Percentiles rank a stretch among this genome's conserved stretches.
phyloP scores from a whole-genome alignment of 37 sponge, comb jelly and placozoan species.

The Halisarca cf. caerulea region DNA sequence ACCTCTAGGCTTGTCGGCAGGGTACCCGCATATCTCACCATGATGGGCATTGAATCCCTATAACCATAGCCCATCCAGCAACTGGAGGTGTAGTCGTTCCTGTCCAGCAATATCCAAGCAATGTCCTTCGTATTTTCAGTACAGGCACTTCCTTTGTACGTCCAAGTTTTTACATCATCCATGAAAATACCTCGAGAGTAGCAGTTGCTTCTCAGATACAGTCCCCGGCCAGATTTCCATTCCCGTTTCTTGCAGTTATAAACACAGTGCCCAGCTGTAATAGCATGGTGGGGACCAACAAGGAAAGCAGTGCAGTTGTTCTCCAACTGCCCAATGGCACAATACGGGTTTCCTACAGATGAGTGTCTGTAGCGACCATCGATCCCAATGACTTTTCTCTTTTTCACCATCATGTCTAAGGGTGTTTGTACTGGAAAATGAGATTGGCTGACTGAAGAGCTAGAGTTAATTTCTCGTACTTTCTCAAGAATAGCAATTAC shows the following conservation, averaged over 20 bases:
- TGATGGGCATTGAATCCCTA: conserved; percentile 6
- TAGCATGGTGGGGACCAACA: conserved; percentile 24
- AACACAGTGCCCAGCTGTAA: conserved; percentile 20
- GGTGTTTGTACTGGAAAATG: background rate
- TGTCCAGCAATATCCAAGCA: background rate
- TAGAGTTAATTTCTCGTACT: background rate
- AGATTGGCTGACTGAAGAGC: background rate
- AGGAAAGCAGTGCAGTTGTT: conserved; percentile 24
- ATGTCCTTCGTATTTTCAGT: background rate
- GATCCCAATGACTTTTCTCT: background rate
- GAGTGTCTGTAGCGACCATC: background rate
- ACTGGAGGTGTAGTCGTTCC: background rate
- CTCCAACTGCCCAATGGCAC: conserved; percentile 2
- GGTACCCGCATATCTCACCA: conserved; percentile 17
- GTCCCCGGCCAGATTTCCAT: background rate
- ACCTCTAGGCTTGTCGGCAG: background rate
- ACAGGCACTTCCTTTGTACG: background rate
- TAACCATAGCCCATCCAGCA: conserved; percentile 8
- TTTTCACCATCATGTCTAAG: background rate
- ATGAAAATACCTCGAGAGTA: background rate
- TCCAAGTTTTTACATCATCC: too few relatives aligned
- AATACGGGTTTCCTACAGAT: background rate
- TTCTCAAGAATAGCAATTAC: background rate
- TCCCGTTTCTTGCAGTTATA: background rate
- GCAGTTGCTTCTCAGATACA: background rate